Percentiles rank a stretch among this genome's conserved stretches.
Evolutionary conservation across 2,888 invertebrate genomes (phyloP).

Genomic region (Plusia festucae): DNA sequence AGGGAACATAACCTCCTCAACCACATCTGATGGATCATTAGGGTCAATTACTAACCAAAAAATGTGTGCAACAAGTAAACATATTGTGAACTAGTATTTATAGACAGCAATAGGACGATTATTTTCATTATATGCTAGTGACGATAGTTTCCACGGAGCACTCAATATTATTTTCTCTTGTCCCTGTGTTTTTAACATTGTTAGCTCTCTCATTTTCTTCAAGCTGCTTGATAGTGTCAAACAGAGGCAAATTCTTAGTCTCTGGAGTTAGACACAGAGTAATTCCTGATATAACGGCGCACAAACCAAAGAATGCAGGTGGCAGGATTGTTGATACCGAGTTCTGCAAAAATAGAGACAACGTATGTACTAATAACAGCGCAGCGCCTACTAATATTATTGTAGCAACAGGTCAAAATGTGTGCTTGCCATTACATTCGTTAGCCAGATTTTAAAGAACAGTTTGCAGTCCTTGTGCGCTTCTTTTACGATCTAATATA

Average conservation of each 20-base stretch:
- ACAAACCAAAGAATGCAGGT: conserved; percentile 77
- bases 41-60: too few species aligned
- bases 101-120: too few species aligned
- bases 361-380: too few species aligned
- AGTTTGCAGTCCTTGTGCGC: too few species aligned
- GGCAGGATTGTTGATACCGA: conserved; percentile 77
- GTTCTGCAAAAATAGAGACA: conserved; percentile 82
- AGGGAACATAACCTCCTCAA: too few species aligned
- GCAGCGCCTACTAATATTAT: not conserved
- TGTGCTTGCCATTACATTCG: not conserved
- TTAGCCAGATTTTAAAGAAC: too few species aligned
- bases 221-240: conserved; percentile 79
- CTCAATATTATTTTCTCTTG: conserved; percentile 18
- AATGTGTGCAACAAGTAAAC: too few species aligned
- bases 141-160: conserved; percentile 32
- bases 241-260: conserved; percentile 75
- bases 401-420: not conserved
- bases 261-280: conserved; percentile 76
- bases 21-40: too few species aligned
- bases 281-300: conserved; percentile 72
- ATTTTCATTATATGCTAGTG: conserved; percentile 26
- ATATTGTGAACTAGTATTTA: too few species aligned
- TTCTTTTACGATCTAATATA: too few species aligned
- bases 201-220: conserved; percentile 57
- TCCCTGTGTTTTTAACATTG: conserved; percentile 12